These are phyloP conservation scores for Epirrhoe tristata DNA, from an alignment of 2,888 invertebrate genomes.

Conservation along the genomic window DNA sequence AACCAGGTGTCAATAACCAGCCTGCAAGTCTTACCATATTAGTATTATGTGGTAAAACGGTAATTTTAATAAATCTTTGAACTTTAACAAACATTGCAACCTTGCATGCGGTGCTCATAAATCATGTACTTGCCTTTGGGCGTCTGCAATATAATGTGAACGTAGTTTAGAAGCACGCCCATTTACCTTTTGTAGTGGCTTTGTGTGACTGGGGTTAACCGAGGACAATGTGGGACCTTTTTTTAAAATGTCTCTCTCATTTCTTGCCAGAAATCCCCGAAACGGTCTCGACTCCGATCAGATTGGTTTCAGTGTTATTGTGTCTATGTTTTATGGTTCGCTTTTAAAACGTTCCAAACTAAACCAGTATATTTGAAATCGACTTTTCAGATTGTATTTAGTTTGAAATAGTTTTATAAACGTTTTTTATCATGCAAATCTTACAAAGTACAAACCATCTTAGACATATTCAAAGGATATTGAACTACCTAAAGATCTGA, in stretches of 20 bases:
- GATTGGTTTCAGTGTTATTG: conserved; percentile 52
- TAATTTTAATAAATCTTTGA: conserved; percentile 13
- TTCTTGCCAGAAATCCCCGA: conserved; percentile 61
- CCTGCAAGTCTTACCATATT: background rate
- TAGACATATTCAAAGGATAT: too few relatives aligned
- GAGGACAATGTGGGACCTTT: conserved; percentile 71
- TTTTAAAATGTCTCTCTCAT: conserved; percentile 67
- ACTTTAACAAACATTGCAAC: conserved; percentile 18
- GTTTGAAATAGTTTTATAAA: too few relatives aligned
- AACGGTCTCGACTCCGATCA: conserved; percentile 60
- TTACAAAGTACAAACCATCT: too few relatives aligned
- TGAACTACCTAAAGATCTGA: too few relatives aligned
- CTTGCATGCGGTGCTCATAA: conserved; percentile 24
- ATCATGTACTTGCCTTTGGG: conserved; percentile 29
- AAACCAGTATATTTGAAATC: background rate
- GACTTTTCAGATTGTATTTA: background rate
- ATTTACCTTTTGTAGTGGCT: conserved; percentile 79
- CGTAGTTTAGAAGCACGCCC: conserved; percentile 72
- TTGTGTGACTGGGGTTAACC: conserved; percentile 78
- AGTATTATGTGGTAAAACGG: background rate
- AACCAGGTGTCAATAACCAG: background rate
- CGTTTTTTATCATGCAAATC: too few relatives aligned
- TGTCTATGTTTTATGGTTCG: conserved; percentile 5
- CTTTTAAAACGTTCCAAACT: background rate
- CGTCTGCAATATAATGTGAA: conserved; percentile 64